Percentiles rank a stretch among this genome's conserved stretches.
Conservation (phyloP, 2,797 vertebrate genomes). For the Bradypus variegatus region DNA sequence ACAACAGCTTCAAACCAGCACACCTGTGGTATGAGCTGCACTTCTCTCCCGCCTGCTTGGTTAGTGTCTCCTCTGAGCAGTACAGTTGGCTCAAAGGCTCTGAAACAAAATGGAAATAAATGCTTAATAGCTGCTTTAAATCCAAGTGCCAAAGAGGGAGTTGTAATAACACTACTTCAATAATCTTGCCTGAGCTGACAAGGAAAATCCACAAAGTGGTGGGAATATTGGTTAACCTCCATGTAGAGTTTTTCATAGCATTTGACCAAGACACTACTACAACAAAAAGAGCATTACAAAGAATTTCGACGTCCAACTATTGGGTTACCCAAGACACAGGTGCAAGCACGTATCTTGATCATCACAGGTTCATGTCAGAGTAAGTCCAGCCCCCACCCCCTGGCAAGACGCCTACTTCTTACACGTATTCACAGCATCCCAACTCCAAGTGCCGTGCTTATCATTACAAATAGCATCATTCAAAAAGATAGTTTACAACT, state of each 20-base stretch:
- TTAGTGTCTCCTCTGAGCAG: not conserved
- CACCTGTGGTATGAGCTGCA: not conserved
- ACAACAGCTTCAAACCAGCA: too few relatives aligned
- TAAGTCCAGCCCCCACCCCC: not conserved
- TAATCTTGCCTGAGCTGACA: not conserved
- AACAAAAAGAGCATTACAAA: not conserved
- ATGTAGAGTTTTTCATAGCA: not conserved
- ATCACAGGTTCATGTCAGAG: not conserved
- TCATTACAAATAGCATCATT: slow-evolving; percentile 3
- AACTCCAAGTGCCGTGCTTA: not conserved
- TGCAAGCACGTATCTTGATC: not conserved
- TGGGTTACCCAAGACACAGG: not conserved
- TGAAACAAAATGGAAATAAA: not conserved
- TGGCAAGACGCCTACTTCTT: not conserved
- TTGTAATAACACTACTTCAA: not conserved
- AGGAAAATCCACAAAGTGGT: not conserved
- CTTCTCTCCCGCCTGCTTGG: not conserved
- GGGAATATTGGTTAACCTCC: not conserved
- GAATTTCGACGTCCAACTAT: not conserved
- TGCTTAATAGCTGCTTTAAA: not conserved
- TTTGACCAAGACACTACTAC: not conserved
- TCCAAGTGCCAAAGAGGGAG: not conserved
- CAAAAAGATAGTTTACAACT: not conserved
- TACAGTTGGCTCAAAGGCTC: not conserved
- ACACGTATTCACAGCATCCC: too few relatives aligned